phyloP scores from a whole-genome alignment of 1,140 invertebrate genomes.

The Cyclina sinensis region DNA sequence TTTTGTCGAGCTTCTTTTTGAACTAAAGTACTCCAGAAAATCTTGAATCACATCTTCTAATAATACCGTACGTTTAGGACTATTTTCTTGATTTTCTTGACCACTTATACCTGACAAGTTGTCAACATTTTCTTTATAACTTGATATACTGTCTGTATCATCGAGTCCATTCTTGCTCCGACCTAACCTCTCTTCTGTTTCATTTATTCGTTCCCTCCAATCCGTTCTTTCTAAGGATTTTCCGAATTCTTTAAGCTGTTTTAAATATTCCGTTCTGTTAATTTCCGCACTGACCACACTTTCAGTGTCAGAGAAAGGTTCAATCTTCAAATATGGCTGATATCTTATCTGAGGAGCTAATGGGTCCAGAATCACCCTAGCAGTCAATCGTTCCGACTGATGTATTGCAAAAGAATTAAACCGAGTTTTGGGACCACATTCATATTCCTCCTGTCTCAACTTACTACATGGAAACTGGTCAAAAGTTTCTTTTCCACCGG shows the following conservation, averaged over 20 bases:
- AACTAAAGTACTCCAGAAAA: not conserved
- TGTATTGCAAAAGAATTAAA: not conserved
- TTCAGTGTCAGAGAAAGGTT: conserved; percentile 15
- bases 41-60: conserved; percentile 13
- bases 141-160: no score
- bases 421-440: not conserved
- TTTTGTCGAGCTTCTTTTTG: conserved; percentile 8
- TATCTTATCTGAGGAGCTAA: not conserved
- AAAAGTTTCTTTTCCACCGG: not conserved
- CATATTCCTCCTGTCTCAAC: not conserved
- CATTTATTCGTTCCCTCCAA: not conserved
- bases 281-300: not conserved
- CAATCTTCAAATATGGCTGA: conserved; percentile 1
- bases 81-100: no score
- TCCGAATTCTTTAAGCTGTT: conserved; percentile 6
- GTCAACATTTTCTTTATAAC: no score
- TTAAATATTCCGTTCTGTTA: not conserved
- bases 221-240: not conserved
- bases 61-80: not conserved
- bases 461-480: no score
- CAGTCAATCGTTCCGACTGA: not conserved
- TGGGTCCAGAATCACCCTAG: not conserved
- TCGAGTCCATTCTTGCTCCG: no score
- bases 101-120: no score
- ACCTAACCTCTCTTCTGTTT: not conserved